These are phyloP conservation scores for Nasua narica DNA, from an alignment of 2,797 vertebrate genomes.

Conservation along the genomic window DNA sequence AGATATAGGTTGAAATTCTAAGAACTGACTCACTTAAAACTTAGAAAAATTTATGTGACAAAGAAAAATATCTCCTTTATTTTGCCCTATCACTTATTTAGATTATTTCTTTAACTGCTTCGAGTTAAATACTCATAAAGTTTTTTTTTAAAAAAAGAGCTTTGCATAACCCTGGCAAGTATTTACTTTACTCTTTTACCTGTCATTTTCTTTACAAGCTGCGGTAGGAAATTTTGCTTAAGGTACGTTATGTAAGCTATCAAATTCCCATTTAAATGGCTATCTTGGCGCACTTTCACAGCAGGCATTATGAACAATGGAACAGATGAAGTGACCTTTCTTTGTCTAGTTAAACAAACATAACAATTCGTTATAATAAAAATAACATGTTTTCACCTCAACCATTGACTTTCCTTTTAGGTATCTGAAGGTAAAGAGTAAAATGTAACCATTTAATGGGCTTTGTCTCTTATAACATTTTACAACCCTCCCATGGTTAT, in stretches of 20 bases:
- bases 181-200: neutral
- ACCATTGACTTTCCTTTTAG: neutral
- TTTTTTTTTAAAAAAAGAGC: neutral
- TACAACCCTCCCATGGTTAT: neutral
- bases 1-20: neutral
- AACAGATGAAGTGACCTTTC: neutral
- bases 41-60: neutral
- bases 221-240: neutral
- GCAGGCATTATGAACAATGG: neutral
- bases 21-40: neutral
- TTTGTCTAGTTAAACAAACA: slow-evolving; percentile 4
- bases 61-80: neutral
- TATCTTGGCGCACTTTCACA: slow-evolving; percentile 19
- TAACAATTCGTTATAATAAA: slow-evolving; percentile 11
- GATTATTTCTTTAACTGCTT: neutral
- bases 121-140: neutral
- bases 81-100: neutral
- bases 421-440: neutral
- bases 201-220: neutral
- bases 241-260: slow-evolving; percentile 4
- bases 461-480: neutral
- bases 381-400: neutral
- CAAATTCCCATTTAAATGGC: slow-evolving; percentile 38
- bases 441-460: neutral
- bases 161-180: neutral